Base-by-base conservation (phyloP, 92 coral and sea anemone genomes). In the Montipora capitata region DNA sequence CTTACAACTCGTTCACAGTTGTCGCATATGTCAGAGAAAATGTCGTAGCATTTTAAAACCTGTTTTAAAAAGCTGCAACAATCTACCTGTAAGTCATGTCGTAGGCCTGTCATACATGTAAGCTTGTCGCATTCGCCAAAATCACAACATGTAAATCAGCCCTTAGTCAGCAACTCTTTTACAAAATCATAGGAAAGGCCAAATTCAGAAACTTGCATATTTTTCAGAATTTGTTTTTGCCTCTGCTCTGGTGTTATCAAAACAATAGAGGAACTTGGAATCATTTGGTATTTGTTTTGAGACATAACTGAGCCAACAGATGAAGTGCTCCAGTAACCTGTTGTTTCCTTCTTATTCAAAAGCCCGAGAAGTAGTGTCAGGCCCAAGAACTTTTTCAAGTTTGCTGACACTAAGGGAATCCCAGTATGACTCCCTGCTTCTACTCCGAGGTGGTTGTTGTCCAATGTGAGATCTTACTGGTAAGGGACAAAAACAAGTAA, bases 271-370 rank as follows among this genome's bases (percentile, higher is more conserved):
- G 43, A 57, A 88, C 17, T 69, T 40, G 81, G 76, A 38, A 89
- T 83, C 10, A 76, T 40, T 57, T 89, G 88, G 40, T 72, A 89
- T 63, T 17, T 27, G 77, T 89, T 82, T 51, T 88, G 49, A 3
- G 92, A 82, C 92, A 82, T 81, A 38, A 89, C 84, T 10, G 77
- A 56, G 9, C 44, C 61, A 81, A 88, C 12, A 64, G 44, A 64
- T 45, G 43, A 40, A 6, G 76, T 82, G 77, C 75, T 76, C 92
- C 87, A 88, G 68, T 88, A 88, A 87, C 81, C 82, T 7, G 72
- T 41, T 41, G 45, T 11, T 15, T 74, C 59, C 67, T 61, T 81
- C 70, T 72, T 88, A 16, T 54, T 82, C 4, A 88, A 61, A 72
- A 81, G 92, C 14, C 87, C 92, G 88, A 87, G 79, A 12, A 74